phyloP scores from a whole-genome alignment of 1,140 invertebrate genomes.

The Rhizoglyphus robini region DNA sequence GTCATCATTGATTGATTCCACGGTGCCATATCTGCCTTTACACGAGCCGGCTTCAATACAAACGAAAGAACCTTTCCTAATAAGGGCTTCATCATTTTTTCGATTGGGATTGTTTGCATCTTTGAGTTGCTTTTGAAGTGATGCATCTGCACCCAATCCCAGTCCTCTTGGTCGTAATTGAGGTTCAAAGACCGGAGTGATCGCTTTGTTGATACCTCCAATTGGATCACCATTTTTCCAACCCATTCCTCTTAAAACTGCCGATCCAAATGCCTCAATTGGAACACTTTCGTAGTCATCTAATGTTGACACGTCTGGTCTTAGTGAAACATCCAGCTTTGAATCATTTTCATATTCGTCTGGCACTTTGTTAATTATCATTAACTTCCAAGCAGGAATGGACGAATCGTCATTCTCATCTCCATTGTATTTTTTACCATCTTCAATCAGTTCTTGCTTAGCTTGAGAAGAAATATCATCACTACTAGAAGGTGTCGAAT shows the following conservation, averaged over 20 bases:
- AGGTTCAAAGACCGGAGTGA: slow-evolving; percentile 40
- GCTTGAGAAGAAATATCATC: slow-evolving; percentile 29
- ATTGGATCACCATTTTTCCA: slow-evolving; percentile 48
- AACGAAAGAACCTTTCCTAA: slow-evolving; percentile 42
- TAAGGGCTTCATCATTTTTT: slow-evolving; percentile 33
- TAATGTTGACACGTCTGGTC: slow-evolving; percentile 39
- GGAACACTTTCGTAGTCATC: slow-evolving; percentile 84
- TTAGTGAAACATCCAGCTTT: slow-evolving; percentile 36
- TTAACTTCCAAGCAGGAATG: slow-evolving; percentile 33
- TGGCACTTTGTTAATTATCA: slow-evolving; percentile 37
- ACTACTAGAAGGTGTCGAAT: slow-evolving; percentile 17
- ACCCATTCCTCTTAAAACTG: slow-evolving; percentile 87
- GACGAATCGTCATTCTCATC: slow-evolving; percentile 29
- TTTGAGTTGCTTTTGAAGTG: slow-evolving; percentile 34
- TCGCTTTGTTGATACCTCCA: slow-evolving; percentile 24
- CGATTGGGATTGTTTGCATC: slow-evolving; percentile 31
- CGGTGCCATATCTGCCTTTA: slow-evolving; percentile 62
- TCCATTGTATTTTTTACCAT: slow-evolving; percentile 30
- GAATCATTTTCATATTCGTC: slow-evolving; percentile 40
- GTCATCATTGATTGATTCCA: slow-evolving; percentile 72
- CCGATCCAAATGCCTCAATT: slow-evolving; percentile 70
- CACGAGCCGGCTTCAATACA: slow-evolving; percentile 55
- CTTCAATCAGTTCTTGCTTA: slow-evolving; percentile 34
- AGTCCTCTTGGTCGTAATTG: slow-evolving; percentile 69
- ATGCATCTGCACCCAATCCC: slow-evolving; percentile 71